Evolutionary conservation across 2,797 vertebrate species (phyloP).

Genomic region (Clarias fuscus): DNA sequence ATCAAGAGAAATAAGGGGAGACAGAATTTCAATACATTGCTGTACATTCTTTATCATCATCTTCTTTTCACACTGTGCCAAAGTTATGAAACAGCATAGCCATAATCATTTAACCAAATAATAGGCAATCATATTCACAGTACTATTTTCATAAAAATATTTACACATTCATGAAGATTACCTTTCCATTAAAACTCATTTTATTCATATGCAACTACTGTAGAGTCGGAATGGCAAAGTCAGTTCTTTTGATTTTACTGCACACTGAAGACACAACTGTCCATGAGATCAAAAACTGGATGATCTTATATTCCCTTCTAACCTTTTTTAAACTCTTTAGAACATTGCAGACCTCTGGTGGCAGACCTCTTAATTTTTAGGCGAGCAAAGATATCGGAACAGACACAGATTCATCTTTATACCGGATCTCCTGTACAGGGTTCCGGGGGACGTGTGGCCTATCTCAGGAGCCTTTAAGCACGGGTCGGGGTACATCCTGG

Average conservation of each 20-base stretch:
- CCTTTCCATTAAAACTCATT: neutral
- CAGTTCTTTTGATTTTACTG: neutral
- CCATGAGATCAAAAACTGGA: neutral
- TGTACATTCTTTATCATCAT: neutral
- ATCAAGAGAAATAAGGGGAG: neutral
- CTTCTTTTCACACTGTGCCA: neutral
- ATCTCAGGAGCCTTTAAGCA: no score
- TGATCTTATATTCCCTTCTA: neutral
- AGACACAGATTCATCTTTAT: no score
- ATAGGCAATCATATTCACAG: neutral
- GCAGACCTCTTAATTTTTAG: no score
- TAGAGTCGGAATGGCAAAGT: neutral
- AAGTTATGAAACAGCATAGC: neutral
- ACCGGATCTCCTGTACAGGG: no score
- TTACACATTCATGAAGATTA: neutral
- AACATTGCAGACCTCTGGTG: no score
- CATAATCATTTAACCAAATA: neutral
- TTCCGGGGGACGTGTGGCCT: no score
- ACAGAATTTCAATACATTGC: neutral
- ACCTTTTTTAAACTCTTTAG: neutral
- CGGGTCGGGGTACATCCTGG: no score
- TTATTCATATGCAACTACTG: neutral
- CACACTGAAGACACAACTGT: neutral
- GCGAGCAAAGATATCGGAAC: no score
- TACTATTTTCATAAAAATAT: neutral